A percentile compares a stretch with the other conserved stretches of the same genome.
Evolutionary conservation across 2,113 vertebrate species (phyloP).

Genomic region (Cardinalis cardinalis): DNA sequence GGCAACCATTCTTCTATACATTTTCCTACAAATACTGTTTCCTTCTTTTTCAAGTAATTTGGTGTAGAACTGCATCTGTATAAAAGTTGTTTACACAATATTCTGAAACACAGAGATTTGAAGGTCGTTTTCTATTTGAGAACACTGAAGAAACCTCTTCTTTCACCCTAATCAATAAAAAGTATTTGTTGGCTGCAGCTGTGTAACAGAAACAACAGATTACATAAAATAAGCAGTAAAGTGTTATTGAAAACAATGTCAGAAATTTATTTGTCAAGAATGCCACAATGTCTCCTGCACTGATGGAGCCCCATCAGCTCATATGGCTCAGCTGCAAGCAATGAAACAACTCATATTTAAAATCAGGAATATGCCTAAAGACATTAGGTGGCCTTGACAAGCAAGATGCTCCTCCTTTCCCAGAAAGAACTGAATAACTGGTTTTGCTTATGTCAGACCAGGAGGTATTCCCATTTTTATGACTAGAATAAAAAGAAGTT

Average conservation of each 20-base stretch:
- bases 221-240: not conserved
- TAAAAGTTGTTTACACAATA: not conserved
- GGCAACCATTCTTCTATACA: accelerated
- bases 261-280: not conserved
- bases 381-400: not conserved
- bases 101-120: not conserved
- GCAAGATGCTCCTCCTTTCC: not conserved
- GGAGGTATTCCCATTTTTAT: not conserved
- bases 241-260: not conserved
- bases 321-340: not conserved
- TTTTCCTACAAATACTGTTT: not conserved
- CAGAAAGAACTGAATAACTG: not conserved
- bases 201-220: not conserved
- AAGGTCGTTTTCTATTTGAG: not conserved
- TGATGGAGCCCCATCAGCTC: not conserved
- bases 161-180: not conserved
- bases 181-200: not conserved
- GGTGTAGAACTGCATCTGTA: not conserved
- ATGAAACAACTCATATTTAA: not conserved
- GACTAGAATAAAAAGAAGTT: not conserved
- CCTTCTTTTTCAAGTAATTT: not conserved
- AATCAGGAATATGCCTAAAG: not conserved
- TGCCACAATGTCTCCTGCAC: not conserved
- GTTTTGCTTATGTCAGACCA: not conserved
- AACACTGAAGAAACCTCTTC: not conserved